Conservation (phyloP, 2,888 invertebrate genomes). For the Eupithecia vulgata region DNA sequence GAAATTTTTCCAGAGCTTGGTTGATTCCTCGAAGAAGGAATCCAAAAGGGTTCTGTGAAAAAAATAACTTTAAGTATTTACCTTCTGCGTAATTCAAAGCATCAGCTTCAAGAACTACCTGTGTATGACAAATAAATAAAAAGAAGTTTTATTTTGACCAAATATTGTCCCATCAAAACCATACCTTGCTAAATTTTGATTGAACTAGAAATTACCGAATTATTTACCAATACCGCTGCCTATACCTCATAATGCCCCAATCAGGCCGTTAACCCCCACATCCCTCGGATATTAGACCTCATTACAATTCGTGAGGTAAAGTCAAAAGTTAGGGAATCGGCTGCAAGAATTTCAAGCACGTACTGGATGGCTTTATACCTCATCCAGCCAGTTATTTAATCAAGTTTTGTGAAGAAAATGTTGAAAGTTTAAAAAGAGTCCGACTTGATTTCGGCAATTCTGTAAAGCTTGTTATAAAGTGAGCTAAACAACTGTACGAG, state of each 20-base stretch:
- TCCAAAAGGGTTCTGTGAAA: too few relatives aligned
- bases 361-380: slow-evolving; percentile 58
- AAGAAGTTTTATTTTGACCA: not conserved
- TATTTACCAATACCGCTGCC: slow-evolving; percentile 16
- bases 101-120: too few relatives aligned
- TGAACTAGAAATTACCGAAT: slow-evolving; percentile 3
- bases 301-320: slow-evolving; percentile 69
- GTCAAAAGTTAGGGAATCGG: slow-evolving; percentile 65
- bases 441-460: slow-evolving; percentile 8
- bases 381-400: slow-evolving; percentile 45
- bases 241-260: slow-evolving; percentile 32
- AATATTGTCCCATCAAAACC: not conserved
- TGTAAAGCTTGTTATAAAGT: slow-evolving; percentile 1
- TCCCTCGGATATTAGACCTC: slow-evolving; percentile 56
- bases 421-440: slow-evolving; percentile 9
- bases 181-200: not conserved
- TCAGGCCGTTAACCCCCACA: slow-evolving; percentile 32
- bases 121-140: too few relatives aligned
- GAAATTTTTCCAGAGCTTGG: too few relatives aligned
- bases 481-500: slow-evolving; percentile 1
- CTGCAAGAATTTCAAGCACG: slow-evolving; percentile 64
- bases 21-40: too few relatives aligned
- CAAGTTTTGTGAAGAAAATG: slow-evolving; percentile 12
- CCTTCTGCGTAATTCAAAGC: too few relatives aligned
- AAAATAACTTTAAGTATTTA: too few relatives aligned